Conservation (phyloP, 2,113 vertebrate genomes). For the Gadus macrocephalus region DNA sequence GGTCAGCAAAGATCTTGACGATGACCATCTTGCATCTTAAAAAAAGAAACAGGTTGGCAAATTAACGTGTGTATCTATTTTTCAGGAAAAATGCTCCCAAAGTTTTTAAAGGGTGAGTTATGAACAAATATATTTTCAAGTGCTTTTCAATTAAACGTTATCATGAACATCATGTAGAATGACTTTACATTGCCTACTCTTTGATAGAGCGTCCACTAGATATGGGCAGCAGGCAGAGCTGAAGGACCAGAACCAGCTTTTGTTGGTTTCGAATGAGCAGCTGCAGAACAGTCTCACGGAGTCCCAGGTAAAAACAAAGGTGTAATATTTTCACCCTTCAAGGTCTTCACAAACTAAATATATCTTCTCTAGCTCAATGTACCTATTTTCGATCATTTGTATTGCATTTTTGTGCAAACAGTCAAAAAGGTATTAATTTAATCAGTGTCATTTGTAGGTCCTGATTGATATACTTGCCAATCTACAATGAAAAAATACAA, state of each 20-base stretch:
- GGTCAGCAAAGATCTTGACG: neutral
- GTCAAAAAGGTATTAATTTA: too few species aligned
- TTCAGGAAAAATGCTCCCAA: constrained; percentile 59
- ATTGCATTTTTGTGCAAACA: too few species aligned
- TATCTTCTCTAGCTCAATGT: too few species aligned
- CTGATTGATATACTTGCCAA: too few species aligned
- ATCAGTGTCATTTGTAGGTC: too few species aligned
- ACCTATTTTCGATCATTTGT: too few species aligned
- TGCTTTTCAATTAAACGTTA: too few species aligned
- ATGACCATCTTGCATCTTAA: neutral
- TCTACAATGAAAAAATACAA: too few species aligned
- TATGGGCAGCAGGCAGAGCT: constrained; percentile 62
- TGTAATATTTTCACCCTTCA: too few species aligned
- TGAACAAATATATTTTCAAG: too few species aligned
- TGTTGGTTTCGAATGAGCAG: constrained; percentile 58
- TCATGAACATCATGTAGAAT: neutral
- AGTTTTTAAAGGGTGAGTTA: constrained; percentile 58
- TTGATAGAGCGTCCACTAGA: constrained; percentile 46
- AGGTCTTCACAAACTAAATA: too few species aligned
- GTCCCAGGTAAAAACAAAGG: constrained; percentile 50
- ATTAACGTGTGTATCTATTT: constrained; percentile 15
- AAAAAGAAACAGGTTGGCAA: neutral
- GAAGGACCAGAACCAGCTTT: constrained; percentile 63
- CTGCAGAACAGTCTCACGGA: constrained; percentile 66
- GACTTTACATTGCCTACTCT: neutral